phyloP scores from a whole-genome alignment of 2,797 vertebrate species.

The Coluber constrictor region DNA sequence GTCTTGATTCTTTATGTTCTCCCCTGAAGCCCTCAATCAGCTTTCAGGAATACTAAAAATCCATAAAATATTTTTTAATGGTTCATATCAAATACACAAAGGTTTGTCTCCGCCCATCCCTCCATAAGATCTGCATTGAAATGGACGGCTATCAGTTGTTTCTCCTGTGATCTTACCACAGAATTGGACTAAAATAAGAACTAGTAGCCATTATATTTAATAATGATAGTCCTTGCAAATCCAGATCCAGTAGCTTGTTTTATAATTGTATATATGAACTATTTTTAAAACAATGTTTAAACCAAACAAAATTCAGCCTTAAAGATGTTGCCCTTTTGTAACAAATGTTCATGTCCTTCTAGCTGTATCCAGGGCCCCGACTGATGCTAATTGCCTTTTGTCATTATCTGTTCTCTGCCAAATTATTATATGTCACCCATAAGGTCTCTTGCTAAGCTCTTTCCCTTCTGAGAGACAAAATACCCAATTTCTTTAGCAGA shows the following conservation, averaged over 20 bases:
- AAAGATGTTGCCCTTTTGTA: neutral
- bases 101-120: neutral
- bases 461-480: conserved; percentile 2
- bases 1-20: neutral
- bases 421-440: neutral
- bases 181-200: neutral
- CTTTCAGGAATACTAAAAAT: neutral
- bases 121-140: neutral
- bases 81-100: neutral
- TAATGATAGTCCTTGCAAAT: neutral
- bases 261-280: neutral
- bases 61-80: neutral
- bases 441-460: neutral
- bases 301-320: neutral
- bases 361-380: neutral
- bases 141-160: neutral
- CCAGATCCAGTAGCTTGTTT: neutral
- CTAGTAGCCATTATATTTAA: neutral
- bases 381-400: neutral
- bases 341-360: neutral
- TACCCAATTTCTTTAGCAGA: conserved; percentile 2
- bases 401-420: neutral
- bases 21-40: neutral
- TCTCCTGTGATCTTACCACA: neutral
- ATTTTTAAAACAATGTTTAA: neutral